phyloP scores from a whole-genome alignment of 2,113 vertebrate genomes.

The Odocoileus virginianus region DNA sequence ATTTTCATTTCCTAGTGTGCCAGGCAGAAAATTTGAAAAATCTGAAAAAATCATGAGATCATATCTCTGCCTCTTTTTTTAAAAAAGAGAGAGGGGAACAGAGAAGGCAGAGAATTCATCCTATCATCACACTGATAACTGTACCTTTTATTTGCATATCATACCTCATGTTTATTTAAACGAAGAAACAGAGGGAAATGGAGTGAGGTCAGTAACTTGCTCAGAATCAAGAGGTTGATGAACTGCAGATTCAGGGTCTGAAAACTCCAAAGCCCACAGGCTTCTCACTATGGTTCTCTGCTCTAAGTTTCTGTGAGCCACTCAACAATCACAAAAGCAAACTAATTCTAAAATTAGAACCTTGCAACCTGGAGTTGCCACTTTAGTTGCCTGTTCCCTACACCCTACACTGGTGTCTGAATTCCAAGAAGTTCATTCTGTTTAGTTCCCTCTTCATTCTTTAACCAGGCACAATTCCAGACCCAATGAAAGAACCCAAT shows the following conservation, averaged over 20 bases:
- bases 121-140: background rate
- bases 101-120: background rate
- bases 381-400: background rate
- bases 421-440: background rate
- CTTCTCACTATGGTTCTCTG: background rate
- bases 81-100: background rate
- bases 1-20: background rate
- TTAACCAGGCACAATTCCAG: background rate
- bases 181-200: background rate
- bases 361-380: background rate
- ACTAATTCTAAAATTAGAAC: slow-evolving; percentile 38
- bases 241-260: background rate
- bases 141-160: background rate
- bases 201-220: background rate
- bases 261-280: background rate
- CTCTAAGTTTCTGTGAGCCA: background rate
- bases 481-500: background rate
- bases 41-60: background rate
- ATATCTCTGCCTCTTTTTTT: background rate
- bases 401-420: background rate
- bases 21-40: background rate
- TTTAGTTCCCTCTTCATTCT: background rate
- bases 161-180: background rate
- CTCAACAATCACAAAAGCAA: background rate
- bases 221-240: background rate